phyloP scores from a whole-genome alignment of 1,140 invertebrate species.

The Hetaerina americana region DNA sequence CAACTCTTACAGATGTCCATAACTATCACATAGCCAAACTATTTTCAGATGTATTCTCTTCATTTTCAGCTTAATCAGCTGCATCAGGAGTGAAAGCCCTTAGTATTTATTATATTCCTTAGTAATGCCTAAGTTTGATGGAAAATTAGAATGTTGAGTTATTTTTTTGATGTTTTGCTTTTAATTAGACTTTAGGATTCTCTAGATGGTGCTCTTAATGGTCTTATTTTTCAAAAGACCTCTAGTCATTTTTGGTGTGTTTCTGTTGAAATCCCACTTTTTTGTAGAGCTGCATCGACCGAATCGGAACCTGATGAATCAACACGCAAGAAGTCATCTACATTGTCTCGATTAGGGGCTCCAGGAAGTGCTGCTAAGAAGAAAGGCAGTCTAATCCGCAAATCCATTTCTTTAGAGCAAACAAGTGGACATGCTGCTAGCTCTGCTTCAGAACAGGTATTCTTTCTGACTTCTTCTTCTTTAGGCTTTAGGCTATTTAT shows the following conservation, averaged over 20 bases:
- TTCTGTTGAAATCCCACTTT: not conserved
- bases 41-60: not conserved
- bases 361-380: conserved; percentile 28
- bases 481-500: not conserved
- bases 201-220: too few relatives aligned
- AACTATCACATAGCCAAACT: too few relatives aligned
- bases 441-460: conserved; percentile 15
- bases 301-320: conserved; percentile 19
- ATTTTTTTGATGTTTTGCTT: too few relatives aligned
- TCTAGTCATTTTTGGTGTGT: not conserved
- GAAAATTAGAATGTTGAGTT: too few relatives aligned
- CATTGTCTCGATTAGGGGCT: conserved; percentile 20
- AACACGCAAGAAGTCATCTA: conserved; percentile 28
- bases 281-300: conserved; percentile 20
- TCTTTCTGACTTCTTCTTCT: conserved; percentile 6
- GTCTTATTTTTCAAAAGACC: not conserved
- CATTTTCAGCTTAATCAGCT: too few relatives aligned
- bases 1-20: too few relatives aligned
- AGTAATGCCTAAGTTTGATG: too few relatives aligned
- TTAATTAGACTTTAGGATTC: too few relatives aligned
- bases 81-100: too few relatives aligned
- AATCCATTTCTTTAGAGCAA: conserved; percentile 63
- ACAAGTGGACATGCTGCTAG: conserved; percentile 28
- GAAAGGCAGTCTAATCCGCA: conserved; percentile 47
- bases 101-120: too few relatives aligned